phyloP scores from a whole-genome alignment of 2,113 vertebrate species.

The Scatophagus argus region DNA sequence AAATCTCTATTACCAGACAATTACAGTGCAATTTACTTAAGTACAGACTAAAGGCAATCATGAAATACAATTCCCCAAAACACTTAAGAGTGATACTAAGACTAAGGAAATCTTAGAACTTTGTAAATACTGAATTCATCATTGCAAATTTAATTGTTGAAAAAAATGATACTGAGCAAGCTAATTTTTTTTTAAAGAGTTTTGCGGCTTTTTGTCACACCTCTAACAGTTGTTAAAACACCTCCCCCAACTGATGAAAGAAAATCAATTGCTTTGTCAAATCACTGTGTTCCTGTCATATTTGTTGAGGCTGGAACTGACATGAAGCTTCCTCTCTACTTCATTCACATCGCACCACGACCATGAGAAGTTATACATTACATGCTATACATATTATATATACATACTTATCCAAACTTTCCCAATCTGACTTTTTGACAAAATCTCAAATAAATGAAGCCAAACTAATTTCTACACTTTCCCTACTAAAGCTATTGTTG shows the following conservation, averaged over 20 bases:
- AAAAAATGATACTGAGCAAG: background rate
- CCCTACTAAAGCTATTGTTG: constrained; percentile 46
- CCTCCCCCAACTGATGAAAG: constrained; percentile 66
- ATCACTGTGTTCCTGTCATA: constrained; percentile 70
- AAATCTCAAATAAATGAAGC: constrained; percentile 75
- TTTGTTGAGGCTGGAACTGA: constrained; percentile 75
- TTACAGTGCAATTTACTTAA: constrained; percentile 68
- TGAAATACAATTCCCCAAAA: constrained; percentile 50
- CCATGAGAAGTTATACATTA: constrained; percentile 71
- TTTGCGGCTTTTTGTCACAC: constrained; percentile 25
- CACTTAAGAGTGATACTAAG: constrained; percentile 9
- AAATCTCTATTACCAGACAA: constrained; percentile 60
- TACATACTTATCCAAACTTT: too few relatives aligned
- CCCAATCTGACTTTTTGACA: constrained; percentile 55
- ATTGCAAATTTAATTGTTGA: background rate
- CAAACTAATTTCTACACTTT: constrained; percentile 68
- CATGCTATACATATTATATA: too few relatives aligned
- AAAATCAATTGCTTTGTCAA: constrained; percentile 82
- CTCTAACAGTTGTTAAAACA: constrained; percentile 58
- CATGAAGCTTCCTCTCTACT: constrained; percentile 59
- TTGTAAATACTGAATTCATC: constrained; percentile 3
- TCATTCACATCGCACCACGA: constrained; percentile 48
- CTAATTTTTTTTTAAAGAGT: background rate
- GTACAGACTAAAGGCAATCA: constrained; percentile 60
- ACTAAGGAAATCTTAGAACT: background rate